These are phyloP conservation scores for Pempheris klunzingeri DNA, from an alignment of 2,797 vertebrate species.

Conservation along the genomic window DNA sequence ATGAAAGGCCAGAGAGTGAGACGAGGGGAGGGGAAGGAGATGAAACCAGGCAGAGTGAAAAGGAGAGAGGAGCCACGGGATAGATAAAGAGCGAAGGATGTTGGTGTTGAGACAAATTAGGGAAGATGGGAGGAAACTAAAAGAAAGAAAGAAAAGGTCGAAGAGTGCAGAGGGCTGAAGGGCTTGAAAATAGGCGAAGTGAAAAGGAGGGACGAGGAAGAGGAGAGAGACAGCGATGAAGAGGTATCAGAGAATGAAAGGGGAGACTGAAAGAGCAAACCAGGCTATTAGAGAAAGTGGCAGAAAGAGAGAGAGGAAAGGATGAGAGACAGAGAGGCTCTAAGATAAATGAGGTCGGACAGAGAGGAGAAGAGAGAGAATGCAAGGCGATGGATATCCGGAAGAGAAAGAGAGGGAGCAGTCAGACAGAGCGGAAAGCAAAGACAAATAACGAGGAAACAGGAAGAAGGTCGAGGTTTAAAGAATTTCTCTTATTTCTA, in stretches of 20 bases:
- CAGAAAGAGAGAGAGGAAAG: conserved; percentile 15
- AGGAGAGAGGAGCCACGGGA: conserved; percentile 2
- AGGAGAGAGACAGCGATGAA: conserved; percentile 28
- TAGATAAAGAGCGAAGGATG: conserved; percentile 9
- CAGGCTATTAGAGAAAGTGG: conserved; percentile 57
- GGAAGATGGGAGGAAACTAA: conserved; percentile 12
- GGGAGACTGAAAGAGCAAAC: conserved; percentile 43
- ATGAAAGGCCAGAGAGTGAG: conserved; percentile 28
- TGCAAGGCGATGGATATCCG: conserved; percentile 30
- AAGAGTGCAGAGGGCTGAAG: conserved; percentile 15
- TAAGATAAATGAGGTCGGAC: conserved; percentile 65
- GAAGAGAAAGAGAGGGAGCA: conserved; percentile 21
- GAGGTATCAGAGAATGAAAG: conserved; percentile 43
- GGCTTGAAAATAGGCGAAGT: conserved; percentile 32
- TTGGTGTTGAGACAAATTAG: conserved; percentile 13
- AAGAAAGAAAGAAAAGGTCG: not conserved
- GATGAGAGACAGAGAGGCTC: conserved; percentile 40
- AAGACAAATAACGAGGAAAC: conserved; percentile 47
- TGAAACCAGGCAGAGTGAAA: conserved; percentile 18
- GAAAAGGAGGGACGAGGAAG: conserved; percentile 19
- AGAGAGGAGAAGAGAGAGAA: conserved; percentile 27
- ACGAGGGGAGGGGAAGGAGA: not conserved
- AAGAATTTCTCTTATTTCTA: conserved; percentile 25
- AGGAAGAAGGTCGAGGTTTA: conserved; percentile 12
- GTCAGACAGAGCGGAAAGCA: conserved; percentile 44